Percentiles rank a stretch among this genome's conserved stretches.
These are phyloP conservation scores for Anniella stebbinsi DNA, from an alignment of 2,797 vertebrate genomes.

Conservation along the genomic window DNA sequence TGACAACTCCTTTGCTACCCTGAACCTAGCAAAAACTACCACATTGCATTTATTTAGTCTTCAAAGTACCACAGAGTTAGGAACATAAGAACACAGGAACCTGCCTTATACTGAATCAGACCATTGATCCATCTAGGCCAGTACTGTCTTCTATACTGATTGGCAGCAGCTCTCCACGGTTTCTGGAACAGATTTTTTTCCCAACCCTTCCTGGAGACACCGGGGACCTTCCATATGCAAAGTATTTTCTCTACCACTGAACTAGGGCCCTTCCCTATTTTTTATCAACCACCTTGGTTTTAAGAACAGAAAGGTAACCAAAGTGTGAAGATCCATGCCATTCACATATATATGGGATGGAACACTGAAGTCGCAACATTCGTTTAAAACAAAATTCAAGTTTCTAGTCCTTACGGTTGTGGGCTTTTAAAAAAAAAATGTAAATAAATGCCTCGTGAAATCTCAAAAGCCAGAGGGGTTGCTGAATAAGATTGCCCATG, in stretches of 20 bases:
- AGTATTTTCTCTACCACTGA: no score
- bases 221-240: no score
- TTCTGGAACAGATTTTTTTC: not conserved
- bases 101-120: no score
- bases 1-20: not conserved
- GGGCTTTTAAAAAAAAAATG: not conserved
- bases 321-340: not conserved
- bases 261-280: not conserved
- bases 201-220: no score
- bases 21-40: not conserved
- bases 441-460: not conserved
- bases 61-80: not conserved
- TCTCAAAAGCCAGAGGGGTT: not conserved
- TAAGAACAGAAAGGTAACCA: not conserved
- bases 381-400: not conserved
- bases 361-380: not conserved
- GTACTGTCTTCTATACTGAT: no score
- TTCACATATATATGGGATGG: not conserved
- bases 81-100: no score
- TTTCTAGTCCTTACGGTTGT: not conserved
- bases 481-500: not conserved
- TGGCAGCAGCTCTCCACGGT: no score
- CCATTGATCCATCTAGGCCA: no score
- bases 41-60: not conserved
- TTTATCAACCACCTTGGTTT: not conserved